Base-by-base conservation (phyloP, 2,797 vertebrate genomes). In the Peromyscus eremicus region DNA sequence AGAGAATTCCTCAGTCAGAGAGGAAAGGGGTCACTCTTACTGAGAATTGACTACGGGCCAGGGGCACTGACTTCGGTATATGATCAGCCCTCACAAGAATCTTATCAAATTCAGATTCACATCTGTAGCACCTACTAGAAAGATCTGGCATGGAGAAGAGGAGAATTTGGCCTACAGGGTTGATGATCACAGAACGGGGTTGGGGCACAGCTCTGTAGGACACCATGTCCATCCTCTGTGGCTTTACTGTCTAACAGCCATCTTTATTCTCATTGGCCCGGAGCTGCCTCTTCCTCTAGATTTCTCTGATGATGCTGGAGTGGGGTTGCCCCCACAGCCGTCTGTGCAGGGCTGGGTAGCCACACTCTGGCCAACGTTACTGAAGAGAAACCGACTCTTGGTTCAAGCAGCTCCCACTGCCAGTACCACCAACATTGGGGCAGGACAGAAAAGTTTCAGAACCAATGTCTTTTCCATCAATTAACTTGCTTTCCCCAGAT, bases 11-110 rank as follows among this genome's bases (percentile, higher is more conserved):
- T 89, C 66, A 92, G 64, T 57, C 40, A 49, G 73, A 52, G 64
- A 80, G 55, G 40, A 27, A 66, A 62, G 73, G n/a, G 40, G 76
- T 19, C 32, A 34, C 82, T 55, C 52, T 83, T 16, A 86, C 19
- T 1, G 40, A 71, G 57, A 34, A n/a, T 46, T 60, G 62, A 83
- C 19, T 6, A 62, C 29, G 13, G 32, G 32, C 37, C 40, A 10
- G 73, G 64, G 27, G 6, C 0, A 0, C 25, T 6, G 52, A 43
- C 40, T 68, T 29, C 46, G 1, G 4, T 2, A 6, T 1, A 34
- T 1, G 37, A 32, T 27, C 29, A n/a, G 6, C 13, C 75, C 57
- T 70, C 79, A 52, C 29, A 29, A 8, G 34, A 73, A 46, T 13
- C 60, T 57, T 17, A 0, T 75, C 71, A 75, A 75, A 73, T 73